phyloP scores from a whole-genome alignment of 2,797 vertebrate species.

The Lophotriccus pileatus region DNA sequence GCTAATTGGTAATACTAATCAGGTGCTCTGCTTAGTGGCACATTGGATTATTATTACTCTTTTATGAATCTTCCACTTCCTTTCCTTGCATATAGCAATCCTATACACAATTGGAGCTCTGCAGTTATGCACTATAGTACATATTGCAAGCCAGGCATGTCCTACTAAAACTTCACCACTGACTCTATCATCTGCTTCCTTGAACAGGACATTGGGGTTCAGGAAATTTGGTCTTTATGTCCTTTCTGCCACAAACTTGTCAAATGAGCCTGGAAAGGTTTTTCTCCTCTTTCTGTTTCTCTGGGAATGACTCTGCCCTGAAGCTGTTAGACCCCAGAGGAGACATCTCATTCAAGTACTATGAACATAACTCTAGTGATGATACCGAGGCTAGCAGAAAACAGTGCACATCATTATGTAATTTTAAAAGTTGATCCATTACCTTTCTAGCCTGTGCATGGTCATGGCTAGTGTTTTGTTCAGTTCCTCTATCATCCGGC shows the following conservation, averaged over 20 bases:
- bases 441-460: conserved; percentile 99
- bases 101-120: neutral
- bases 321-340: neutral
- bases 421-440: neutral
- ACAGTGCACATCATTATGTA: neutral
- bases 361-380: neutral
- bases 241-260: neutral
- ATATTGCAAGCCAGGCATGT: neutral
- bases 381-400: neutral
- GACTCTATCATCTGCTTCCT: neutral
- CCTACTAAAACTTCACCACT: neutral
- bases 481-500: conserved; percentile 96
- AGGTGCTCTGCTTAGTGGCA: neutral
- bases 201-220: neutral
- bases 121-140: neutral
- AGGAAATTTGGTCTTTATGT: neutral
- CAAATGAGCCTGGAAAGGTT: neutral
- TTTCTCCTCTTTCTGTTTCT: neutral
- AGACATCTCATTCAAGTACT: neutral
- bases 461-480: conserved; percentile 97
- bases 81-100: neutral
- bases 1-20: neutral
- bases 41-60: neutral
- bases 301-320: neutral
- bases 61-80: neutral